Conservation (phyloP, 2,113 vertebrate species). For the Centropus bengalensis region DNA sequence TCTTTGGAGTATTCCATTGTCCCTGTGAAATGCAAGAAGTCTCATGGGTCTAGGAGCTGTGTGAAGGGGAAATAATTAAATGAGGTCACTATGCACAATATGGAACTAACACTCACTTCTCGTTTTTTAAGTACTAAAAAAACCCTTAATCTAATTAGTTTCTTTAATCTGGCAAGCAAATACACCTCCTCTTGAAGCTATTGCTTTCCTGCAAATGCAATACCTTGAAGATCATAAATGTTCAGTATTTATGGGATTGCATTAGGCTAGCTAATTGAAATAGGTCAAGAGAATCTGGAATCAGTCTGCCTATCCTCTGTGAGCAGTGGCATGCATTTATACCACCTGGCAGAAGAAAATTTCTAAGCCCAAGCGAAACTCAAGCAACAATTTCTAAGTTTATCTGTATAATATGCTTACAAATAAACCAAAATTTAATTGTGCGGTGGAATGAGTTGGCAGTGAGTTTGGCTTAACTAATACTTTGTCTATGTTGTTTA, state of each 20-base stretch:
- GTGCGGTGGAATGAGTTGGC: neutral
- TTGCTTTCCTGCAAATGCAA: conserved; percentile 18
- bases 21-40: conserved; percentile 46
- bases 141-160: conserved; percentile 77
- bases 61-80: conserved; percentile 72
- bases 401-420: neutral
- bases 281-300: neutral
- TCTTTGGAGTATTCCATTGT: conserved; percentile 63
- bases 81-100: conserved; percentile 57
- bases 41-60: conserved; percentile 44
- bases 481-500: fast-evolving
- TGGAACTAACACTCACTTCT: conserved; percentile 60
- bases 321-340: neutral
- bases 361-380: no score
- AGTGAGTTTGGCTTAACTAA: neutral
- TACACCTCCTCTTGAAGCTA: conserved; percentile 53
- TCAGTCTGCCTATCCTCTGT: neutral
- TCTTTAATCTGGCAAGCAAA: conserved; percentile 67
- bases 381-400: neutral
- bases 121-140: conserved; percentile 71
- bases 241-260: neutral
- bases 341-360: neutral
- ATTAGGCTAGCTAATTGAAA: conserved; percentile 29
- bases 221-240: conserved; percentile 74
- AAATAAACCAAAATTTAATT: neutral